A percentile compares a stretch with the other conserved stretches of the same genome.
Evolutionary conservation across 2,888 invertebrate genomes (phyloP).

Genomic region (Sussaba pulchella): DNA sequence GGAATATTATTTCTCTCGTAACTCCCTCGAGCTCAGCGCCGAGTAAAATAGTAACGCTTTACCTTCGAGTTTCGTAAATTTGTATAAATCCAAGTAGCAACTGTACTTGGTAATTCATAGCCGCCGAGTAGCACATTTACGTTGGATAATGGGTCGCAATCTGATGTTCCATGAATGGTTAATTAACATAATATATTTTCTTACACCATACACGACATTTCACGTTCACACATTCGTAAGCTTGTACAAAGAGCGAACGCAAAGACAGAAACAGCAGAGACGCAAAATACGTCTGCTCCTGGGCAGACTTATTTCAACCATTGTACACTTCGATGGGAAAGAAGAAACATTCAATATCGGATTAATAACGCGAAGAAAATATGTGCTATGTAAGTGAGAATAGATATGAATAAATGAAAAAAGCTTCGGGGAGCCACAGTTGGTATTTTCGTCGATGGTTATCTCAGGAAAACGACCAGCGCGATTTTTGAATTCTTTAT

Average conservation of each 20-base stretch:
- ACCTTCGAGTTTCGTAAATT: not conserved
- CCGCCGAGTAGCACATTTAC: too few relatives aligned
- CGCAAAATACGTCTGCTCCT: not conserved
- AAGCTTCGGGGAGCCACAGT: conserved; percentile 34
- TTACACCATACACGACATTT: not conserved
- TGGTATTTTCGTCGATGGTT: conserved; percentile 28
- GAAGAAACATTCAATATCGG: too few relatives aligned
- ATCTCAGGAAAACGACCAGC: conserved; percentile 28
- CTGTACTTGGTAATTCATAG: not conserved
- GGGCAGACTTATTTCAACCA: not conserved
- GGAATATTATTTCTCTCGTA: conserved; percentile 1
- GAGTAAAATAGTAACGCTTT: not conserved
- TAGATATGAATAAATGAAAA: conserved; percentile 5
- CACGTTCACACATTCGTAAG: too few relatives aligned
- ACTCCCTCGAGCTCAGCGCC: not conserved
- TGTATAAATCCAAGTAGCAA: not conserved
- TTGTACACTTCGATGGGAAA: too few relatives aligned
- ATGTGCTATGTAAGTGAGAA: not conserved
- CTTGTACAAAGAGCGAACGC: too few relatives aligned
- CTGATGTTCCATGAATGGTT: not conserved
- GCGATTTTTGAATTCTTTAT: conserved; percentile 41
- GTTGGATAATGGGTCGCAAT: not conserved
- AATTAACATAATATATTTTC: not conserved
- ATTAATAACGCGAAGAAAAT: not conserved
- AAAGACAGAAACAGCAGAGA: too few relatives aligned